Percentiles rank a stretch among this genome's conserved stretches.
These are phyloP conservation scores for Lycopodina hypogea DNA, from an alignment of 37 sponge, comb jelly and placozoan species.

Conservation along the genomic window DNA sequence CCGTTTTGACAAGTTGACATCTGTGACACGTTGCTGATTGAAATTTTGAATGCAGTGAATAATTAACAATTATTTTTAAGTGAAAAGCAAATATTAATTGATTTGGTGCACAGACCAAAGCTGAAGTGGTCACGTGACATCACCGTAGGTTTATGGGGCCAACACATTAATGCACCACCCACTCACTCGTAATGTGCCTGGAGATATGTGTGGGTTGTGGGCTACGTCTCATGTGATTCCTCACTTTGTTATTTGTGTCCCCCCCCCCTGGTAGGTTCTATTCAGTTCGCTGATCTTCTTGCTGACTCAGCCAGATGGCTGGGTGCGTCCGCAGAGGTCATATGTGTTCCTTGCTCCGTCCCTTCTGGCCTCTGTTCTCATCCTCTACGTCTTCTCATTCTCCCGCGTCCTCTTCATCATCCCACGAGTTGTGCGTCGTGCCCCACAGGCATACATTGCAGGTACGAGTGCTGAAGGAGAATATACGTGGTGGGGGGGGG, in stretches of 20 bases:
- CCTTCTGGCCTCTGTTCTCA: slow-evolving; percentile 17
- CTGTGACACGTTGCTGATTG: not conserved
- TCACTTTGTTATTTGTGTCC: not conserved
- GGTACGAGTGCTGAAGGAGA: not conserved
- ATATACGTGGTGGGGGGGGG: not conserved
- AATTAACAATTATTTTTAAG: too few species aligned
- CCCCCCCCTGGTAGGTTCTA: slow-evolving; percentile 23
- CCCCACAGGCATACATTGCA: not conserved
- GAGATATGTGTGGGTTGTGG: too few species aligned
- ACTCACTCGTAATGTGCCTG: too few species aligned
- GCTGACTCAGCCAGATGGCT: slow-evolving; percentile 47
- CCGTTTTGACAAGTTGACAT: not conserved
- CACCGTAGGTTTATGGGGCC: too few species aligned
- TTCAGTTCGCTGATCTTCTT: slow-evolving; percentile 34
- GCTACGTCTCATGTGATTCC: too few species aligned
- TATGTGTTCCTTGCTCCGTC: slow-evolving; percentile 45
- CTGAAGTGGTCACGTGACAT: too few species aligned
- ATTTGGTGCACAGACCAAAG: too few species aligned
- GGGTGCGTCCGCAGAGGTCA: slow-evolving; percentile 12
- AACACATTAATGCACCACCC: too few species aligned
- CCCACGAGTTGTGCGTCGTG: not conserved
- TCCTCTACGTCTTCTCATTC: slow-evolving; percentile 22
- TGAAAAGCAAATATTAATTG: too few species aligned
- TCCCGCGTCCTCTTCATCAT: not conserved
- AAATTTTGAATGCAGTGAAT: too few species aligned